phyloP scores from a whole-genome alignment of 2,113 vertebrate species.

The Amazona guildingii region DNA sequence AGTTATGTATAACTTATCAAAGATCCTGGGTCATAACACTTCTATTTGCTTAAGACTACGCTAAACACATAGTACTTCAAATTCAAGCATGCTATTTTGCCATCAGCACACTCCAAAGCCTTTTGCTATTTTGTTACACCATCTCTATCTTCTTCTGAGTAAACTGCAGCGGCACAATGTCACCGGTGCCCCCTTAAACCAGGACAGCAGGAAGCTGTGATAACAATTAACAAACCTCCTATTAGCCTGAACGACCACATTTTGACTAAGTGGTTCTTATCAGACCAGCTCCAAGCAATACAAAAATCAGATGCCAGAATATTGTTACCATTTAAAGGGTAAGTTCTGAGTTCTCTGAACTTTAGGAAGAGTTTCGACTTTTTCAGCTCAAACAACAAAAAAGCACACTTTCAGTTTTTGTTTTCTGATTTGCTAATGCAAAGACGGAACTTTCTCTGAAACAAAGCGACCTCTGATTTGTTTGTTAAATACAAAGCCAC shows the following conservation, averaged over 20 bases:
- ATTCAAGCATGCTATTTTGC: background rate
- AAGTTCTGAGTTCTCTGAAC: background rate
- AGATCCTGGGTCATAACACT: background rate
- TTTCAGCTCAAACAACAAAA: background rate
- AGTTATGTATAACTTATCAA: background rate
- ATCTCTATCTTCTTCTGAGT: background rate
- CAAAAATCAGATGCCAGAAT: background rate
- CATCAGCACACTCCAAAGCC: background rate
- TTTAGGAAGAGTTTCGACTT: background rate
- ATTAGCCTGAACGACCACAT: background rate
- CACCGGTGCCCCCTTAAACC: background rate
- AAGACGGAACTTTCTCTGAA: background rate
- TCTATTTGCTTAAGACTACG: background rate
- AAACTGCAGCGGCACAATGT: background rate
- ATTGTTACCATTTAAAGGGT: background rate
- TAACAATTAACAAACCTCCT: background rate
- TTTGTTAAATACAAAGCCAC: accelerated
- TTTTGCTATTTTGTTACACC: background rate
- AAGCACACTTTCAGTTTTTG: background rate
- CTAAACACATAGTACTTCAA: background rate
- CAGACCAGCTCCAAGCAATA: background rate
- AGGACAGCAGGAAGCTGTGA: background rate
- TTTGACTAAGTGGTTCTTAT: background rate
- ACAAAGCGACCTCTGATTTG: background rate
- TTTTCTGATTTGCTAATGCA: background rate